Evolutionary conservation across 2,797 vertebrate genomes (phyloP).

Genomic region (Trematomus bernacchii): DNA sequence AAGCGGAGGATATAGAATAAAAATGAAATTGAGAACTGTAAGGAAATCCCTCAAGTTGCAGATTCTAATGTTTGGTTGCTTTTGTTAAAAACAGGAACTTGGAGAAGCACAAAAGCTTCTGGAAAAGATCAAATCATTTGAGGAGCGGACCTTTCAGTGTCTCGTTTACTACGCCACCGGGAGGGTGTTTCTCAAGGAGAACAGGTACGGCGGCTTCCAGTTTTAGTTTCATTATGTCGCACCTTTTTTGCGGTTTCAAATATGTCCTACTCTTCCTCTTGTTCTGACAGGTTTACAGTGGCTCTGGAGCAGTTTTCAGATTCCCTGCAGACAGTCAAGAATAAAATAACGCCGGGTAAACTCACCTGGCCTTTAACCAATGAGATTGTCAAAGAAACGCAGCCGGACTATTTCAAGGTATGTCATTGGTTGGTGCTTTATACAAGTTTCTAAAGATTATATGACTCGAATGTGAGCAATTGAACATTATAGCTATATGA

Average conservation of each 20-base stretch:
- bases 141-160: slow-evolving; percentile 88
- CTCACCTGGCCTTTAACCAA: slow-evolving; percentile 94
- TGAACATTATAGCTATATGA: background rate
- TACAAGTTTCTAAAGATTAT: background rate
- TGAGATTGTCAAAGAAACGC: slow-evolving; percentile 89
- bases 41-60: background rate
- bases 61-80: background rate
- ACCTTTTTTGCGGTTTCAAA: background rate
- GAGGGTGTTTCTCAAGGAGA: slow-evolving; percentile 90
- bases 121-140: slow-evolving; percentile 85
- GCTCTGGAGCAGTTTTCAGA: slow-evolving; percentile 90
- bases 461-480: background rate
- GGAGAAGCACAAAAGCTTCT: slow-evolving; percentile 87
- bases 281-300: slow-evolving; percentile 85
- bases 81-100: slow-evolving; percentile 85
- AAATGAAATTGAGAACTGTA: too few relatives aligned
- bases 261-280: background rate
- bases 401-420: slow-evolving; percentile 80
- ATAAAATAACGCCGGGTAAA: slow-evolving; percentile 88
- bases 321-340: slow-evolving; percentile 88
- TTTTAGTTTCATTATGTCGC: background rate
- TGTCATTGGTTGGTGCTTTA: too few relatives aligned
- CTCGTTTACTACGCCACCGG: slow-evolving; percentile 91
- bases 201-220: slow-evolving; percentile 81
- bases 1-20: too few relatives aligned